Conservation (phyloP, 1,140 invertebrate species). For the Pollicipes pollicipes region DNA sequence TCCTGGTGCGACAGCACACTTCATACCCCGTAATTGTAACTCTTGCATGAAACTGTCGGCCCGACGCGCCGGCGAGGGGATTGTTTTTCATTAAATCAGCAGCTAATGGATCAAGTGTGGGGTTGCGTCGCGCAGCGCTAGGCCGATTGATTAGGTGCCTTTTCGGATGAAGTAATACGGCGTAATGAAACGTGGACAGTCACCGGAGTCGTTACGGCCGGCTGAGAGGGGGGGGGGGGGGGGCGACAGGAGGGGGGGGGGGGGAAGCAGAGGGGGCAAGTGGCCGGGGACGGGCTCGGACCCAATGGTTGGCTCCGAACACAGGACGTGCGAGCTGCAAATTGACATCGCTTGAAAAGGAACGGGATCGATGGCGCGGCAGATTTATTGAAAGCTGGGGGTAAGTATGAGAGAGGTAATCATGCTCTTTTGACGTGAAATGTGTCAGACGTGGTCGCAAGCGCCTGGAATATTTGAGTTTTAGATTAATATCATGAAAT, state of each 20-base stretch:
- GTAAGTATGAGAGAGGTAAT: background rate
- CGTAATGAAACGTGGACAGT: background rate
- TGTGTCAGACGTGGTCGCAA: too few relatives aligned
- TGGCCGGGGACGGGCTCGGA: too few relatives aligned
- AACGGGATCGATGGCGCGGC: background rate
- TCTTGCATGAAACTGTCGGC: constrained; percentile 1
- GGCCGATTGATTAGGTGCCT: background rate
- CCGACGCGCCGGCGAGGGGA: background rate
- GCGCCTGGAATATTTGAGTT: too few relatives aligned
- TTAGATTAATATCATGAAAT: too few relatives aligned
- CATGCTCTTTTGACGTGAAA: too few relatives aligned
- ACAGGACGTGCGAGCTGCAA: background rate
- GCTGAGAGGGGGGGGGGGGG: background rate
- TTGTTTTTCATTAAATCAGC: background rate
- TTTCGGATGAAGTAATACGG: background rate
- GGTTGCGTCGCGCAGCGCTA: too few relatives aligned
- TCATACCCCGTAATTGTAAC: background rate
- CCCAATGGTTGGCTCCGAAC: background rate
- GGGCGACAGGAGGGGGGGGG: too few relatives aligned
- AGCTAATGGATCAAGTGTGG: background rate
- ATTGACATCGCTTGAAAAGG: background rate
- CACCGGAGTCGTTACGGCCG: background rate
- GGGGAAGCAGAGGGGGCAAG: too few relatives aligned
- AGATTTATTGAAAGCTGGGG: background rate
- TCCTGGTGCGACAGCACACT: background rate